Percentiles rank a stretch among this genome's conserved stretches.
Evolutionary conservation across 2,797 vertebrate genomes (phyloP).

Genomic region (Sandelia bainsii): DNA sequence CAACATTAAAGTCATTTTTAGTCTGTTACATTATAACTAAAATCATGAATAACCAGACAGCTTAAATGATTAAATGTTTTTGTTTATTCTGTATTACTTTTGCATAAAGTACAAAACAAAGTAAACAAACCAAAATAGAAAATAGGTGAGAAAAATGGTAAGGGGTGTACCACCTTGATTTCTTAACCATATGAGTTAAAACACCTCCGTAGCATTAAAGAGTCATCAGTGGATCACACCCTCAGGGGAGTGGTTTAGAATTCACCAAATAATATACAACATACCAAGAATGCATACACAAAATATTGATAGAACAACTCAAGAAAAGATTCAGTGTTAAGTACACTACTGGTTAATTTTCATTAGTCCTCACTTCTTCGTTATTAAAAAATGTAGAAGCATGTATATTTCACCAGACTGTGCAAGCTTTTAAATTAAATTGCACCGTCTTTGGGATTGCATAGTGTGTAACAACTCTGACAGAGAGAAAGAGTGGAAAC

Average conservation of each 20-base stretch:
- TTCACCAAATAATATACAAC: slow-evolving; percentile 77
- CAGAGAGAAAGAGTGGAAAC: slow-evolving; percentile 59
- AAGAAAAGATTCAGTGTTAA: slow-evolving; percentile 68
- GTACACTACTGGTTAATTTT: slow-evolving; percentile 68
- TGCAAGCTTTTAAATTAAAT: slow-evolving; percentile 74
- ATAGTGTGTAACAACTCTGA: slow-evolving; percentile 81
- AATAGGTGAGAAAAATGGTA: slow-evolving; percentile 71
- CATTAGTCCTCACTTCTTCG: slow-evolving; percentile 60
- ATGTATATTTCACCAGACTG: slow-evolving; percentile 67
- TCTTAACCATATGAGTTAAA: slow-evolving; percentile 60
- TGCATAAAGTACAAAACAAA: slow-evolving; percentile 86
- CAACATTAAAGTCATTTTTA: neutral
- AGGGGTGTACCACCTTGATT: slow-evolving; percentile 65
- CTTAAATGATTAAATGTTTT: slow-evolving; percentile 70
- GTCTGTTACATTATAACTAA: neutral
- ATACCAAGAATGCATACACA: slow-evolving; percentile 76
- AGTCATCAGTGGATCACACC: slow-evolving; percentile 62
- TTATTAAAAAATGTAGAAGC: slow-evolving; percentile 76
- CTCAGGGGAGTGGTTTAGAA: slow-evolving; percentile 66
- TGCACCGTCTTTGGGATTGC: slow-evolving; percentile 80
- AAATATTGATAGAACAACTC: slow-evolving; percentile 76
- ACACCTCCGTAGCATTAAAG: slow-evolving; percentile 53
- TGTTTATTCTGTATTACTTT: slow-evolving; percentile 80
- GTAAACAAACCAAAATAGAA: slow-evolving; percentile 83
- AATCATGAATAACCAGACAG: slow-evolving; percentile 34